Evolutionary conservation across 2,888 invertebrate genomes (phyloP).

Genomic region (Nomada flava): DNA sequence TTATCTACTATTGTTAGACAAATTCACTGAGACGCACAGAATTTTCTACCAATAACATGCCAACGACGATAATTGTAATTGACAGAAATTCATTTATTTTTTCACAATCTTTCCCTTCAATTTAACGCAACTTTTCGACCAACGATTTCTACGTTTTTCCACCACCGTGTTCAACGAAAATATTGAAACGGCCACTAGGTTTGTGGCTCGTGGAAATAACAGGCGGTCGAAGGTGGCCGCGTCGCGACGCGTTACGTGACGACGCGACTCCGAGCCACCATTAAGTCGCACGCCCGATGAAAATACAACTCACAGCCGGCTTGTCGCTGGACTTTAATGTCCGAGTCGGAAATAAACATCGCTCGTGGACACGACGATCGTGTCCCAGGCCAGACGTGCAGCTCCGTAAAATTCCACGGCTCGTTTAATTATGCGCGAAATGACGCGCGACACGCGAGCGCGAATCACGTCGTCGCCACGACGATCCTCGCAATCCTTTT

Average conservation of each 20-base stretch:
- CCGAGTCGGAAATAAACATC: constrained; percentile 38
- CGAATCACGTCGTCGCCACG: constrained; percentile 15
- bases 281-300: constrained; percentile 42
- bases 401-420: neutral
- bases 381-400: constrained; percentile 7
- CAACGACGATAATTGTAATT: too few relatives aligned
- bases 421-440: constrained; percentile 51
- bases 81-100: too few relatives aligned
- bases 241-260: constrained; percentile 37
- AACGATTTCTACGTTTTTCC: too few relatives aligned
- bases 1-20: too few relatives aligned
- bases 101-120: too few relatives aligned
- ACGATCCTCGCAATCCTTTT: too few relatives aligned
- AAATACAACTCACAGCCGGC: constrained; percentile 34
- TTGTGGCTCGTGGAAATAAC: neutral
- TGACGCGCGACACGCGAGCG: constrained; percentile 29
- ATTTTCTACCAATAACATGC: too few relatives aligned
- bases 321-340: constrained; percentile 36
- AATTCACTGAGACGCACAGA: too few relatives aligned
- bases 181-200: neutral
- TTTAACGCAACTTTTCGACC: too few relatives aligned
- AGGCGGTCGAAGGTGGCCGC: constrained; percentile 11
- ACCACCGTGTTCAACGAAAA: too few relatives aligned
- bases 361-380: constrained; percentile 30
- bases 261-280: constrained; percentile 28